Conservation (phyloP, 2,888 invertebrate genomes). For the Prionchulus punctatus region DNA sequence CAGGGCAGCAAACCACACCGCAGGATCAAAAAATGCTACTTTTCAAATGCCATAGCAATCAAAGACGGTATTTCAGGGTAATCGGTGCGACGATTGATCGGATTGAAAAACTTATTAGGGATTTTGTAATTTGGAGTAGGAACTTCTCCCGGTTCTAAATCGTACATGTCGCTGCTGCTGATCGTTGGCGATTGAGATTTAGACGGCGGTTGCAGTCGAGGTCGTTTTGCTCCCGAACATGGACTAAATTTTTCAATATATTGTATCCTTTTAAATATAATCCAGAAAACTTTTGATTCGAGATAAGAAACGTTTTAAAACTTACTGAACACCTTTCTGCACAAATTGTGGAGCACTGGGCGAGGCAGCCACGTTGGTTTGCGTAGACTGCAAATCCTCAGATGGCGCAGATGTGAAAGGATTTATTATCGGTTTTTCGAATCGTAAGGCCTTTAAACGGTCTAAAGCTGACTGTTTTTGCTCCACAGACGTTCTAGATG, state of each 20-base stretch:
- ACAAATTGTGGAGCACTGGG: background rate
- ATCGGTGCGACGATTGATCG: too few relatives aligned
- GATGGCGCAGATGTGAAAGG: background rate
- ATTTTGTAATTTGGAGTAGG: background rate
- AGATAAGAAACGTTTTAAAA: background rate
- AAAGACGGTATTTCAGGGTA: too few relatives aligned
- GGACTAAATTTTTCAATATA: too few relatives aligned
- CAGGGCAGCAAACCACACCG: too few relatives aligned
- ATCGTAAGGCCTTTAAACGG: background rate
- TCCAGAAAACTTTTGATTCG: background rate
- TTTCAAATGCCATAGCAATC: too few relatives aligned
- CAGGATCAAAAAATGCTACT: too few relatives aligned
- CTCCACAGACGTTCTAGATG: background rate
- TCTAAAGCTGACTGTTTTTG: background rate
- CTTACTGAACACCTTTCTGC: background rate
- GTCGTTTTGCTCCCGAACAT: too few relatives aligned
- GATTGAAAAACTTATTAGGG: too few relatives aligned
- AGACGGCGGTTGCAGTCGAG: too few relatives aligned
- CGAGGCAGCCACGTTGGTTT: background rate
- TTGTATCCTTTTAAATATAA: too few relatives aligned
- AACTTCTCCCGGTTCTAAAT: slow-evolving; percentile 9
- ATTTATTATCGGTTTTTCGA: slow-evolving; percentile 9
- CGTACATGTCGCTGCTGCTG: slow-evolving; percentile 1
- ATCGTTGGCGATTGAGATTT: background rate
- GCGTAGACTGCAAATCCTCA: background rate